phyloP scores from a whole-genome alignment of 2,888 invertebrate genomes.

The Drosophila paucipuncta region DNA sequence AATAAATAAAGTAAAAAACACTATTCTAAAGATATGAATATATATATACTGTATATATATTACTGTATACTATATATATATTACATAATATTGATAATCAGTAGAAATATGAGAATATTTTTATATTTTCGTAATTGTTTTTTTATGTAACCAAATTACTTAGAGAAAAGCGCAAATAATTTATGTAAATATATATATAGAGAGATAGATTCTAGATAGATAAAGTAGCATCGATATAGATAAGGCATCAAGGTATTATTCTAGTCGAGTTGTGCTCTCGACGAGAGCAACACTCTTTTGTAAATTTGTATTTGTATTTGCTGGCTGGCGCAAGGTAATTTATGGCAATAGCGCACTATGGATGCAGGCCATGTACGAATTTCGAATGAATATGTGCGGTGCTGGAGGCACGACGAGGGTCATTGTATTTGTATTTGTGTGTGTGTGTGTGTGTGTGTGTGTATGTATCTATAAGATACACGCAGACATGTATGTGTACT shows the following conservation, averaged over 20 bases:
- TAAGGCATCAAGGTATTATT: not conserved
- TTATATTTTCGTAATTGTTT: no score
- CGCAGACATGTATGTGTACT: slow-evolving; percentile 23
- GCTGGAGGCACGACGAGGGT: slow-evolving; percentile 27
- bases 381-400: slow-evolving; percentile 2
- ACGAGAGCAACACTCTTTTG: not conserved
- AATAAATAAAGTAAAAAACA: not conserved
- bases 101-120: no score
- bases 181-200: not conserved
- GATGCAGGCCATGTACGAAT: slow-evolving; percentile 74
- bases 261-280: not conserved
- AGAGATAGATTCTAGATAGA: not conserved
- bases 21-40: not conserved
- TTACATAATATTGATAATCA: no score
- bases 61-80: no score
- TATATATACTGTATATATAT: no score
- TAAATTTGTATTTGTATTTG: slow-evolving; percentile 26
- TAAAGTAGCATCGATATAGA: not conserved
- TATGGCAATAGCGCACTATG: slow-evolving; percentile 75
- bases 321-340: slow-evolving; percentile 51
- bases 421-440: slow-evolving; percentile 67
- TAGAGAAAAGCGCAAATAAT: not conserved
- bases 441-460: slow-evolving; percentile 30
- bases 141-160: not conserved
- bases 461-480: slow-evolving; percentile 51